Evolutionary conservation across 2,797 vertebrate genomes (phyloP).

Genomic region (Gouania willdenowi): DNA sequence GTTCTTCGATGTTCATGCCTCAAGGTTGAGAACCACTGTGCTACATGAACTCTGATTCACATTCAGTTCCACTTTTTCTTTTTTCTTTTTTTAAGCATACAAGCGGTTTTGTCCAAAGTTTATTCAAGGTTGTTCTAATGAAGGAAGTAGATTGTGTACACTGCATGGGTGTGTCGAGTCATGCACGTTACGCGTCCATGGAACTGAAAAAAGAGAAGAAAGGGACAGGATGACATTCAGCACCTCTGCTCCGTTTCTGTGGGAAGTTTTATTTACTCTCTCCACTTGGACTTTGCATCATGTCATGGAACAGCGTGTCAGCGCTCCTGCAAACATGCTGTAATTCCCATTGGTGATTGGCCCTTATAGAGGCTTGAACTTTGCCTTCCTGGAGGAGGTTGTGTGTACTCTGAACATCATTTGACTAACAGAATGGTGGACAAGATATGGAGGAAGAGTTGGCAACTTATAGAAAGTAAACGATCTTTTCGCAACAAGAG

Average conservation of each 20-base stretch:
- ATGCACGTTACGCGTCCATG: slow-evolving; percentile 29
- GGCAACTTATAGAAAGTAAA: slow-evolving; percentile 62
- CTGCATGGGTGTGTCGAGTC: slow-evolving; percentile 62
- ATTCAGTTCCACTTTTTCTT: slow-evolving; percentile 21
- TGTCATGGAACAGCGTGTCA: slow-evolving; percentile 31
- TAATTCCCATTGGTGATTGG: slow-evolving; percentile 62
- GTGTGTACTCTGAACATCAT: slow-evolving; percentile 71
- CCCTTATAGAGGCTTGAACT: slow-evolving; percentile 46
- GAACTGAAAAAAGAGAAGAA: background rate
- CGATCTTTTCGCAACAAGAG: slow-evolving; percentile 55
- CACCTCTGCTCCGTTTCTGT: slow-evolving; percentile 1
- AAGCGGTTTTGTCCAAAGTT: slow-evolving; percentile 22
- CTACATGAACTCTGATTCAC: slow-evolving; percentile 18
- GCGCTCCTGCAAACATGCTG: slow-evolving; percentile 41
- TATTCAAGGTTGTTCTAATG: slow-evolving; percentile 46
- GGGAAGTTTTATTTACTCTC: slow-evolving; percentile 46
- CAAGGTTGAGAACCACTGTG: no score
- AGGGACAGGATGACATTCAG: slow-evolving; percentile 2
- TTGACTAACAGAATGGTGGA: slow-evolving; percentile 63
- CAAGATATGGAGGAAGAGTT: slow-evolving; percentile 74
- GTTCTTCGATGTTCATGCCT: no score
- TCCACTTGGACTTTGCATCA: slow-evolving; percentile 59
- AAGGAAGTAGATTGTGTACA: slow-evolving; percentile 69
- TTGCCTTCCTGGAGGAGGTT: slow-evolving; percentile 46
- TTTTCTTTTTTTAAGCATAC: no score